A percentile compares a stretch with the other conserved stretches of the same genome.
These are phyloP conservation scores for Drosophila histrio DNA, from an alignment of 2,888 invertebrate species.

Conservation along the genomic window DNA sequence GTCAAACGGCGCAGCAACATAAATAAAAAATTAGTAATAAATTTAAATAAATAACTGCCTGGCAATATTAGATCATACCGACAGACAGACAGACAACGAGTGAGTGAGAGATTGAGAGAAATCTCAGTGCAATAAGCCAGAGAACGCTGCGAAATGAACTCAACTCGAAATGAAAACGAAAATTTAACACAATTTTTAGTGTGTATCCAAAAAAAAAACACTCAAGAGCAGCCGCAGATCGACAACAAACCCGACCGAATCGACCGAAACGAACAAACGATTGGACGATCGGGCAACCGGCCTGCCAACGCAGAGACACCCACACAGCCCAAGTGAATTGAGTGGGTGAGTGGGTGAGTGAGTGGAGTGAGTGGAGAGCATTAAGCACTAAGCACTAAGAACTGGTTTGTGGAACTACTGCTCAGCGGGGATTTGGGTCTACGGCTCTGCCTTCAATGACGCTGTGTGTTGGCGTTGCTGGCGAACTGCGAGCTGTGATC, in stretches of 20 bases:
- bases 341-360: conserved; percentile 53
- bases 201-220: conserved; percentile 35
- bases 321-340: conserved; percentile 60
- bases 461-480: conserved; percentile 29
- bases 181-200: conserved; percentile 43
- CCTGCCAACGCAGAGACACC: conserved; percentile 68
- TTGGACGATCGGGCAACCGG: conserved; percentile 29
- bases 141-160: conserved; percentile 10
- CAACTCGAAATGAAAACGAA: conserved; percentile 72
- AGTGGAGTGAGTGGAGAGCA: conserved; percentile 44
- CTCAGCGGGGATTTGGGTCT: conserved; percentile 35
- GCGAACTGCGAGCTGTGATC: conserved; percentile 49
- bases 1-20: conserved; percentile 67
- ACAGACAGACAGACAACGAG: conserved; percentile 4
- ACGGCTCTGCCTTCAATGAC: conserved; percentile 52
- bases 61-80: conserved; percentile 73
- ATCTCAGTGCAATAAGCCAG: conserved; percentile 26
- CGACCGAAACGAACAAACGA: conserved; percentile 9
- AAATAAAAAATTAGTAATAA: conserved; percentile 78
- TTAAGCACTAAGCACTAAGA: conserved; percentile 35
- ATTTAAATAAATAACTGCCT: conserved; percentile 79
- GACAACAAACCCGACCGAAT: conserved; percentile 5
- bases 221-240: conserved; percentile 53
- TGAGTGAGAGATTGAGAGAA: conserved; percentile 19
- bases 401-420: conserved; percentile 59